Evolutionary conservation across 2,797 vertebrate species (phyloP).

Genomic region (Threskiornis aethiopicus): DNA sequence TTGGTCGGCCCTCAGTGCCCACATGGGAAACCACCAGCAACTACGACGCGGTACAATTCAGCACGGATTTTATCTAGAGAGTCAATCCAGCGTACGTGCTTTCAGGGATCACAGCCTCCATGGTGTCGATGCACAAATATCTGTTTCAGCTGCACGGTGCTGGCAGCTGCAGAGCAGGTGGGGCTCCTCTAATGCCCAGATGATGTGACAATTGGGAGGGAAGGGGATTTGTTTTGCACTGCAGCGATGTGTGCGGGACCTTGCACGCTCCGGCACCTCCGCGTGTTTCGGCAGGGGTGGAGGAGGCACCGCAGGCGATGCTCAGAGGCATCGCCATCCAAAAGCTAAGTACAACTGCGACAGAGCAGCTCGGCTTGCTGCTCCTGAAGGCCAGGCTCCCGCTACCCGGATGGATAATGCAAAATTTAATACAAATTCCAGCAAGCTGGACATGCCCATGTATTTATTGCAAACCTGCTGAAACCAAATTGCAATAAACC

Average conservation of each 20-base stretch:
- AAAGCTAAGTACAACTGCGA: neutral
- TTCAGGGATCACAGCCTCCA: neutral
- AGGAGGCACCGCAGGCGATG: fast-evolving
- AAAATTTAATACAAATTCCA: neutral
- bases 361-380: neutral
- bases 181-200: neutral
- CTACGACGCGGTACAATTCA: neutral
- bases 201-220: neutral
- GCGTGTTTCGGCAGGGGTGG: neutral
- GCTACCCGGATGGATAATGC: neutral
- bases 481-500: neutral
- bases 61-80: neutral
- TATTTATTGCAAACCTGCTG: neutral
- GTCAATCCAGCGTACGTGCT: fast-evolving
- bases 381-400: neutral
- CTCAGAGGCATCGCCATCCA: neutral
- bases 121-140: fast-evolving
- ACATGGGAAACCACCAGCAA: neutral
- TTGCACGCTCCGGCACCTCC: fast-evolving
- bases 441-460: neutral
- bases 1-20: neutral
- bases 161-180: neutral
- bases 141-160: neutral
- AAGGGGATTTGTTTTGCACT: neutral
- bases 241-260: fast-evolving